A percentile compares a stretch with the other conserved stretches of the same genome.
These are phyloP conservation scores for Eudasyphora cyanicolor DNA, from an alignment of 2,888 invertebrate species.

Conservation along the genomic window DNA sequence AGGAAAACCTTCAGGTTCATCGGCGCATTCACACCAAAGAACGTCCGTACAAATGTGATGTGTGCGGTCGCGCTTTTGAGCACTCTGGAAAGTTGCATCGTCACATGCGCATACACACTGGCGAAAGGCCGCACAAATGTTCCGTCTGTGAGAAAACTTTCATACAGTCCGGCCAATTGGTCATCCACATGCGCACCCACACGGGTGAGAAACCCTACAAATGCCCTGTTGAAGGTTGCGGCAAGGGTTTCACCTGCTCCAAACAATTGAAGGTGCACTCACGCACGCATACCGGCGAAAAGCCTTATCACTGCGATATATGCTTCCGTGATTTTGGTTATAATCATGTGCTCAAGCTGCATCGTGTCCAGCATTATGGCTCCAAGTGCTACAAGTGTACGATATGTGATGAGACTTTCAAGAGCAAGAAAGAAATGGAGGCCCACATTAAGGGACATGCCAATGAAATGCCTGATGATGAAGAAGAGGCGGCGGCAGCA, in stretches of 20 bases:
- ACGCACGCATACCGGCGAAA: slow-evolving; percentile 93
- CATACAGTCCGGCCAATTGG: slow-evolving; percentile 94
- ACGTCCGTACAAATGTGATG: slow-evolving; percentile 93
- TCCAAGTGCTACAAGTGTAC: slow-evolving; percentile 96
- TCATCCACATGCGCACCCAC: slow-evolving; percentile 94
- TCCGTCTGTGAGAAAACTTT: slow-evolving; percentile 93
- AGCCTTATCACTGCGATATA: slow-evolving; percentile 94
- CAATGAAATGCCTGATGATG: slow-evolving; percentile 83
- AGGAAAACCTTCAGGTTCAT: slow-evolving; percentile 95
- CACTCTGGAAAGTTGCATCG: slow-evolving; percentile 94
- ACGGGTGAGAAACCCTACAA: slow-evolving; percentile 93
- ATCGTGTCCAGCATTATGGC: slow-evolving; percentile 94
- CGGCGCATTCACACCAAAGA: slow-evolving; percentile 94
- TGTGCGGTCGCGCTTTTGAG: slow-evolving; percentile 93
- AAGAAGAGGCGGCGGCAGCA: slow-evolving; percentile 70
- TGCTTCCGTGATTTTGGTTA: slow-evolving; percentile 95
- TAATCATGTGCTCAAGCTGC: slow-evolving; percentile 93
- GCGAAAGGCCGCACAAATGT: slow-evolving; percentile 94
- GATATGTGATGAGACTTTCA: slow-evolving; percentile 94
- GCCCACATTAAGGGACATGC: slow-evolving; percentile 91
- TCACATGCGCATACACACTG: slow-evolving; percentile 93
- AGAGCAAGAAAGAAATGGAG: slow-evolving; percentile 94
- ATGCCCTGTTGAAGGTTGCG: slow-evolving; percentile 90
- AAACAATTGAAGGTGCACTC: slow-evolving; percentile 95
- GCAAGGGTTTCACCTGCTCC: slow-evolving; percentile 94